Conservation (phyloP, 92 coral and sea anemone species). For the Porites divaricata region DNA sequence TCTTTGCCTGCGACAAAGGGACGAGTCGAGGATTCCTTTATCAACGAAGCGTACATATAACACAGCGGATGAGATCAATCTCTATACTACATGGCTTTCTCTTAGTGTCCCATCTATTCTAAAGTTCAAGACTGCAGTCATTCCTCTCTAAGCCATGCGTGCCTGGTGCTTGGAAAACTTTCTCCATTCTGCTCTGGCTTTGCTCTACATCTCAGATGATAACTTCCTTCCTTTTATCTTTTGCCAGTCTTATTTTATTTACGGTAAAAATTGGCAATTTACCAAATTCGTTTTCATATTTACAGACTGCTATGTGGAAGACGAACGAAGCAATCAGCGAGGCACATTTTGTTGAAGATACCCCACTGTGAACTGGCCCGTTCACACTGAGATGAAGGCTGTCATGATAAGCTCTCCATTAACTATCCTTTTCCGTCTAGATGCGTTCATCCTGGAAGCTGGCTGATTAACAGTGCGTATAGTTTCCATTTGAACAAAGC, state of each 20-base stretch:
- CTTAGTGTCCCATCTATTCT: background rate
- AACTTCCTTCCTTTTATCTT: background rate
- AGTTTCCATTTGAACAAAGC: too few species aligned
- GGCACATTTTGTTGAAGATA: background rate
- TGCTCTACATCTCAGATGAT: background rate
- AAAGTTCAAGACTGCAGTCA: slow-evolving; percentile 1
- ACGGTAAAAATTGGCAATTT: background rate
- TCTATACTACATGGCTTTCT: too few species aligned
- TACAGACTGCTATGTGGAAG: slow-evolving; percentile 7
- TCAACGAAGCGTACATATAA: too few species aligned
- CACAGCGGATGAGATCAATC: too few species aligned
- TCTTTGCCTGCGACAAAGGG: too few species aligned
- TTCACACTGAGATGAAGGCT: too few species aligned
- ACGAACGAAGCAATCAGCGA: background rate
- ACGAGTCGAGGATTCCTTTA: too few species aligned
- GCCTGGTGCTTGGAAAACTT: background rate
- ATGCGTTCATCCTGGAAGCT: too few species aligned
- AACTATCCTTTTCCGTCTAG: too few species aligned
- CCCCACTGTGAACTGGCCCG: background rate
- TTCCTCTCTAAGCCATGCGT: background rate
- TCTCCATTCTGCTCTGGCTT: background rate
- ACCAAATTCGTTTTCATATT: background rate
- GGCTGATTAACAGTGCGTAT: too few species aligned
- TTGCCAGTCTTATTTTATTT: background rate
- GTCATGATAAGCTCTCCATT: too few species aligned